Conservation (phyloP, 2,888 invertebrate genomes). For the Idaea biselata region DNA sequence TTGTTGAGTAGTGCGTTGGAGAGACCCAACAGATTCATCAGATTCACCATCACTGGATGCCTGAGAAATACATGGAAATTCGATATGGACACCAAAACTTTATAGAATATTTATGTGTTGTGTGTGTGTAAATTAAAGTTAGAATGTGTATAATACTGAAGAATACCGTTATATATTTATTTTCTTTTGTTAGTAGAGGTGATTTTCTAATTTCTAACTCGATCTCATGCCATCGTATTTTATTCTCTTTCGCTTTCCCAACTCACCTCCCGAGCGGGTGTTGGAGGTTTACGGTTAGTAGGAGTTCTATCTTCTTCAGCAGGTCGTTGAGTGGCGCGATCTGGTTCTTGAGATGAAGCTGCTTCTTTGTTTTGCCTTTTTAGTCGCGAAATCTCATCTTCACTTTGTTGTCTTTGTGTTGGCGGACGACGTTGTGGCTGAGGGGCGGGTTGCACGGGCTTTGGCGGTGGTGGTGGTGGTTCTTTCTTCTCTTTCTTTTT, state of each 20-base stretch:
- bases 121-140: constrained; percentile 39
- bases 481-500: constrained; percentile 89
- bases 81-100: constrained; percentile 69
- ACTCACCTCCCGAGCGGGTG: constrained; percentile 90
- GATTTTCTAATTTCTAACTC: constrained; percentile 68
- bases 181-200: constrained; percentile 76
- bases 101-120: constrained; percentile 44
- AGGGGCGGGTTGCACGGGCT: constrained; percentile 80
- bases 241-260: constrained; percentile 78
- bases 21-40: constrained; percentile 84
- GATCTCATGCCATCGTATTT: constrained; percentile 51
- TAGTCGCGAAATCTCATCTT: constrained; percentile 93
- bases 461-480: constrained; percentile 74
- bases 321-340: constrained; percentile 74
- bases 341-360: constrained; percentile 82
- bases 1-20: constrained; percentile 65
- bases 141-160: constrained; percentile 63
- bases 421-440: constrained; percentile 80
- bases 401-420: constrained; percentile 90
- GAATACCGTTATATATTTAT: constrained; percentile 72
- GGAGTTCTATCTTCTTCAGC: constrained; percentile 81
- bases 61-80: constrained; percentile 79
- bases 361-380: constrained; percentile 92
- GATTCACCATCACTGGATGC: constrained; percentile 86
- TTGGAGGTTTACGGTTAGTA: constrained; percentile 83